Base-by-base conservation (phyloP, 2,888 invertebrate species). In the Machimus rusticus region DNA sequence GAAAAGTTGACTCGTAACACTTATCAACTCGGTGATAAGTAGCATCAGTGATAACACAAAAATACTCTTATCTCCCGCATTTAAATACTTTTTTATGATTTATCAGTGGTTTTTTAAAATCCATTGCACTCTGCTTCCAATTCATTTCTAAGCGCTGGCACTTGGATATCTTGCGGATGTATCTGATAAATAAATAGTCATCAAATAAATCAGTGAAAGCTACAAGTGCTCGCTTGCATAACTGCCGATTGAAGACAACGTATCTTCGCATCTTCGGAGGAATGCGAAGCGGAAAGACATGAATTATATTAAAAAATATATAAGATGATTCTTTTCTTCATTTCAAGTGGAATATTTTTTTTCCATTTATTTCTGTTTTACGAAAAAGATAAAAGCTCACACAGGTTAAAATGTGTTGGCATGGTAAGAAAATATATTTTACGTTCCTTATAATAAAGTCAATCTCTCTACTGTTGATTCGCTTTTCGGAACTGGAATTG, bases 1-100 rank as follows among this genome's bases (percentile, higher is more conserved):
- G 51, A 23, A 66, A 66, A 66, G 66, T 23, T 23, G 2, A 66
- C 66, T 9, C 12, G 28, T 66, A 66, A 66, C 66, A 76, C 76
- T 79, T 79, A 79, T 79, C 51, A 51, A 28, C n/a, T 23, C 5
- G 5, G 31, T 55, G 79, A 79, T 79, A 79, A 79, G 79, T 79
- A 79, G 79, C 79, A 79, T 79, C 51, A 79, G 16, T 31, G 79
- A 79, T 79, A 79, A 55, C 79, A 31, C 51, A 79, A 79, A 79
- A 51, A 79, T 79, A 79, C 46, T 16, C 79, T 79, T 79, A 79
- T 79, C 79, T 51, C 16, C 9, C 16, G n/a, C 79, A 79, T 79
- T 79, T 79, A 19, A 79, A 51, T 46, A 31, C 31, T 79, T 78
- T 78, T 43, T 43, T 39, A 23, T 43, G 14, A 78, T 78, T 78